phyloP scores from a whole-genome alignment of 2,797 vertebrate species.

The Rhynchonycteris naso region DNA sequence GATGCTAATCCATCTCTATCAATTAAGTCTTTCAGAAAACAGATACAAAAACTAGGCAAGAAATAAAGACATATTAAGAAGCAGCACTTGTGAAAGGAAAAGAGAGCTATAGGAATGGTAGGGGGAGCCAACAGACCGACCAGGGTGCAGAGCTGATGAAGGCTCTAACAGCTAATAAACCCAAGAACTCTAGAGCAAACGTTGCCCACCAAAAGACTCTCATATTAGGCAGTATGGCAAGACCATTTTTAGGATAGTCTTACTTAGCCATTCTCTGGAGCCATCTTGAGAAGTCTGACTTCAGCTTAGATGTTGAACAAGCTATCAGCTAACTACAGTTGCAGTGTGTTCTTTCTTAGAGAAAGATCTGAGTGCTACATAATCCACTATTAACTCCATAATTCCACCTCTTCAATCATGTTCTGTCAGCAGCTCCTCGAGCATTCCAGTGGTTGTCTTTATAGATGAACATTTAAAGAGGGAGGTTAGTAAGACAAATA shows the following conservation, averaged over 20 bases:
- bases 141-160: not conserved
- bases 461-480: not conserved
- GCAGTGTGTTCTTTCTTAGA: not conserved
- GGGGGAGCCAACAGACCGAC: rapidly evolving
- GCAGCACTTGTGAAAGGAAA: not conserved
- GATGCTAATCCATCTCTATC: not conserved
- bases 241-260: not conserved
- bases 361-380: not conserved
- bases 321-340: too few species aligned
- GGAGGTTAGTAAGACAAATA: not conserved
- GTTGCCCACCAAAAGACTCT: not conserved
- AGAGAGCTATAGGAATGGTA: too few species aligned
- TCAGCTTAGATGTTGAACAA: not conserved
- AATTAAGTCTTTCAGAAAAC: not conserved
- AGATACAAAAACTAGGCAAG: not conserved
- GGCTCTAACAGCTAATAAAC: not conserved
- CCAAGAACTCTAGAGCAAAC: not conserved
- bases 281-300: not conserved
- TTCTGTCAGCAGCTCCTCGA: not conserved
- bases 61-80: not conserved
- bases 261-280: not conserved
- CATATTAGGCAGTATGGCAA: rapidly evolving
- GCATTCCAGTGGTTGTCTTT: not conserved
- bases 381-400: not conserved
- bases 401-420: not conserved